Evolutionary conservation across 2,113 vertebrate species (phyloP), one percentile per base, ranked within the genome.

Genomic region (Rhineura floridana): DNA sequence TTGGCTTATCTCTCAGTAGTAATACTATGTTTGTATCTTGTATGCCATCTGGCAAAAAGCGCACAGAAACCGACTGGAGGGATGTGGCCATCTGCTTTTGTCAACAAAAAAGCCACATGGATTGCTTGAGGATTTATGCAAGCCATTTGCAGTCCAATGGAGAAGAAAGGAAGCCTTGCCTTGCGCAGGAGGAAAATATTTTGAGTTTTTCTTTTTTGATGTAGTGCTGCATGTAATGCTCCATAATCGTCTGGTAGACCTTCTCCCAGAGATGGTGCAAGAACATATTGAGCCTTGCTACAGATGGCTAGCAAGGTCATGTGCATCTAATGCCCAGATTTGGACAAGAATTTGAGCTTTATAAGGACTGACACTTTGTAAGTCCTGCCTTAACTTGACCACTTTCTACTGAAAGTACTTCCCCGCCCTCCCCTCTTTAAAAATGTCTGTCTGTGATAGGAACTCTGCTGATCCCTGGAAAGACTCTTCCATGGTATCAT

Each of bases 31-130:
- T 25, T 87, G 0, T 44, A 70, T 87, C 73, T 91, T 89, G 85
- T 90, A 90, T 86, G 90, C 92, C 91, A 95, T 91, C 67, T 93
- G 85, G 81, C 17, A 59, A 86, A 75, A 96, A 92, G 82, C 90
- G 89, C 90, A 92, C 0, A 85, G 88, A 88, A 87, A 87, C 79
- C 23, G 88, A 83, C 91, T 87, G 50, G 44, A 92, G 81, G 89
- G 86, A 95, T 94, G 95, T 90, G 19, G 23, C 89, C 96, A 94
- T 91, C 93, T 95, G 91, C 91, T 96, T 96, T 94, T 95, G 93
- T 95, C 94, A 96, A 89, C 94, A 95, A 95, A 91, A 25, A 91
- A 63, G n/a, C 85, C 1, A 36, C 15, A 46, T 92, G 72, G 42
- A 0, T 84, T 91, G 89, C 86, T 93, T 69, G 94, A 95, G 92